Evolutionary conservation across 1,140 invertebrate genomes (phyloP), one percentile per base, ranked within the genome.

Genomic region (Magallana ariakensis): DNA sequence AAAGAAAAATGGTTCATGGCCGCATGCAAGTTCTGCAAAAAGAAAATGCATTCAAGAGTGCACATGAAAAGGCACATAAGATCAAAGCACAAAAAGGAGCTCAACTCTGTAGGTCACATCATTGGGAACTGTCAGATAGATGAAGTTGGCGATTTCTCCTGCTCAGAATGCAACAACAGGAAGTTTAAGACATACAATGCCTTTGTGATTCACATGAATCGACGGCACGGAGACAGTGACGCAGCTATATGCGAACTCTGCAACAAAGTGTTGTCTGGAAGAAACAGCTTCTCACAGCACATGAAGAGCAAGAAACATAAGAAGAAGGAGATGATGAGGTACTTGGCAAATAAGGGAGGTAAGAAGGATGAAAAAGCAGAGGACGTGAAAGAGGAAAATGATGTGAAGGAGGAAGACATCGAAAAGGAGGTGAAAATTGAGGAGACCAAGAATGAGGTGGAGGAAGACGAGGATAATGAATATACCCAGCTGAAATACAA

Each of bases 61-160:
- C 94, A 96, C 19, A 94, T 97, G 9, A 96, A 96, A 89, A 93
- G 95, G 22, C 97, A 98, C 93, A 94, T 97, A 9, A 92, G 96
- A 13, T 91, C 94, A n/a, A 87, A 94, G 55, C 97, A 98, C 94
- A 95, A 95, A 46, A 92, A 80, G 83, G 90, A 84, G 9, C 53
- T 26, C 53, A 81, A 46, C 26, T 83, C 54, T 26, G 85, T 70
- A 22, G 85, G 86, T 22, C 87, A 56, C 80, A 89, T 84, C 15
- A 57, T 60, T 9, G 82, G 82, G n/a, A 22, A 57, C 9, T 26
- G 19, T 19, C 54, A 85, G 22, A 46, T 81, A 3, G 58, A 80
- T 53, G 55, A 62, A 46, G 84, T 87, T 22, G 85, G 85, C 19
- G 70, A 0, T 94, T 96, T 70, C 80, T 33, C 75, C 54, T 93